Evolutionary conservation across 2,113 vertebrate genomes (phyloP), one percentile per base, ranked within the genome.

Genomic region (Megaceryle maxima): DNA sequence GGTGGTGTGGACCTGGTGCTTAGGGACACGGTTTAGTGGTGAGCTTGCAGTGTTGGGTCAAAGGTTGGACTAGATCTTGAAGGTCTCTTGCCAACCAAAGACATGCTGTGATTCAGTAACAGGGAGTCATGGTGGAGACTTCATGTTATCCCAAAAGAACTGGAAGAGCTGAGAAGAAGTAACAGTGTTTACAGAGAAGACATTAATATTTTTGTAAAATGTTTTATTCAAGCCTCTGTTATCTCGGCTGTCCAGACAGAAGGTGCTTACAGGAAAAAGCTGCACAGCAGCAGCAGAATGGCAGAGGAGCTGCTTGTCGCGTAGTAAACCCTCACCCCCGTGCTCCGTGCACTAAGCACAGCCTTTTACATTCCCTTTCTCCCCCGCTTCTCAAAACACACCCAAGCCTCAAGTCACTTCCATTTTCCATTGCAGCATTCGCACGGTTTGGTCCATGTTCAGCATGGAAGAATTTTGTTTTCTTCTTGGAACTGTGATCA

Each of bases 281-380:
- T 79, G 78, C n/a, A 6, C 0, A 21, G 5, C 0, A 25, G 80
- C 75, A 91, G 84, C 84, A 78, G 81, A 41, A 20, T 9, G 76
- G 77, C 60, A 94, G 84, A 87, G 92, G 95, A 94, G 95, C 84
- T 85, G 90, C 89, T 57, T 43, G 90, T 43, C 83, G 33, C 1
- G 3, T 29, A 51, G 35, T 21, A 87, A 88, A 73, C 53, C 84
- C 90, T 28, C n/a, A 79, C n/a, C 83, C 90, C 59, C 33, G 7
- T 75, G 92, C 13, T 14, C 76, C 41, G 41, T 5, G 48, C 18
- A 5, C 91, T 48, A 6, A 39, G 80, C 77, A 35, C 93, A 68
- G 43, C 80, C 69, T 72, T 87, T 84, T 41, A 56, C 92, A 31
- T 70, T 81, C 66, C 93, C 93, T 74, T 62, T 88, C 92, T 67